phyloP scores from a whole-genome alignment of 1,140 invertebrate species.

The Lucilia cuprina region DNA sequence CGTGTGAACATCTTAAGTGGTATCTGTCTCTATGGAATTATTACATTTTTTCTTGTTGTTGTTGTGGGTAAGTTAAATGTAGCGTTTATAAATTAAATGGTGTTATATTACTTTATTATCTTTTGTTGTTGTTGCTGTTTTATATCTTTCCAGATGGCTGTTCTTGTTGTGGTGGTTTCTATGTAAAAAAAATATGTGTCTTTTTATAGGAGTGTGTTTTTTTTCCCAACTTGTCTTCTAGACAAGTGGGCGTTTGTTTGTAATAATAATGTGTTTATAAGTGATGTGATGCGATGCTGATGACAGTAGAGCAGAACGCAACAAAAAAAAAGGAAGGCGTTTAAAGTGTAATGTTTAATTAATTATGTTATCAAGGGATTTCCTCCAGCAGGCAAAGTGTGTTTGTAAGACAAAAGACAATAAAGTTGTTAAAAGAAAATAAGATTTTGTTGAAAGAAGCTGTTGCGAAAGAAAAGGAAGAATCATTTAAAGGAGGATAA shows the following conservation, averaged over 20 bases:
- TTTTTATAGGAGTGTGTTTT: not conserved
- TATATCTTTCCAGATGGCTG: constrained; percentile 25
- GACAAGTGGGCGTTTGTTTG: constrained; percentile 31
- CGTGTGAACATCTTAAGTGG: constrained; percentile 28
- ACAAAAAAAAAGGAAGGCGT: not conserved
- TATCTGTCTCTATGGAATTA: constrained; percentile 38
- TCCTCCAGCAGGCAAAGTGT: not conserved
- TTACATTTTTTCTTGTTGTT: constrained; percentile 35
- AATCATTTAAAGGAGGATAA: too few relatives aligned
- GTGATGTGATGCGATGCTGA: not conserved
- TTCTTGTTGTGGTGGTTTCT: not conserved
- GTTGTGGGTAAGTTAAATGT: constrained; percentile 23
- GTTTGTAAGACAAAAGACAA: not conserved
- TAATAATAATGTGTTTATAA: constrained; percentile 24
- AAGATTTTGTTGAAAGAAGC: not conserved
- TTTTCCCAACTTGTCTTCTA: not conserved
- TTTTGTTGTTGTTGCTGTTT: constrained; percentile 18
- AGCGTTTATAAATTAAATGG: constrained; percentile 16
- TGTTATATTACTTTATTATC: constrained; percentile 18
- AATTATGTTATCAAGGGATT: not conserved
- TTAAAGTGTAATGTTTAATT: not conserved
- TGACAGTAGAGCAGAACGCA: not conserved
- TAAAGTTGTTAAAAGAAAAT: not conserved
- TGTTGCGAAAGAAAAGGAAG: too few relatives aligned
- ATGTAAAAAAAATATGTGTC: not conserved